Evolutionary conservation across 2,888 invertebrate genomes (phyloP).

Genomic region (Orthosia incerta): DNA sequence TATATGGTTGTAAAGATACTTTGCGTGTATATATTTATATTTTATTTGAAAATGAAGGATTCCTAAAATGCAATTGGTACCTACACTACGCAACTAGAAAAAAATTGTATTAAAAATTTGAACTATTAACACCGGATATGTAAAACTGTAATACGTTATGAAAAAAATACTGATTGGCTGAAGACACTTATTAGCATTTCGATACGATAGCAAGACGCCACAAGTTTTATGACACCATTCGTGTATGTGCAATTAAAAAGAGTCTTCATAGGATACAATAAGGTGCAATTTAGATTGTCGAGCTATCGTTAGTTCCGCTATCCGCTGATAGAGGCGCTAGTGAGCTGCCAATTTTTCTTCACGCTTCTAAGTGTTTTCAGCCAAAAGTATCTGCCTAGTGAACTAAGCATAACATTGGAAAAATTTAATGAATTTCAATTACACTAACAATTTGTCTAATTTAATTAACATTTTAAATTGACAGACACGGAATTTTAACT

Average conservation of each 20-base stretch:
- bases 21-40: conserved; percentile 34
- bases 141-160: conserved; percentile 58
- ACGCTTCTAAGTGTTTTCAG: conserved; percentile 23
- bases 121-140: conserved; percentile 71
- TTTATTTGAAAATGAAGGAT: conserved; percentile 31
- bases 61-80: conserved; percentile 68
- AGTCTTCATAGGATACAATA: conserved; percentile 1
- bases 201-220: neutral
- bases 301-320: conserved; percentile 10
- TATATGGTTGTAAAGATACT: conserved; percentile 17
- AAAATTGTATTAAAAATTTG: conserved; percentile 70
- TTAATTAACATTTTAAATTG: conserved; percentile 78
- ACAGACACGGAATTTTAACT: conserved; percentile 71
- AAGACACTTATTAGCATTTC: conserved; percentile 33
- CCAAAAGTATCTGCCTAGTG: conserved; percentile 38
- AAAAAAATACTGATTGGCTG: conserved; percentile 31
- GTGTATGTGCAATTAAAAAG: conserved; percentile 14
- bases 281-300: conserved; percentile 24
- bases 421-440: conserved; percentile 52
- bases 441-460: conserved; percentile 65
- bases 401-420: conserved; percentile 35
- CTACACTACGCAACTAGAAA: conserved; percentile 66
- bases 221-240: neutral
- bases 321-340: neutral
- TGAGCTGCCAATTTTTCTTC: neutral